Evolutionary conservation across 2,113 vertebrate species (phyloP), one percentile per base, ranked within the genome.

Genomic region (Chelonoidis abingdonii): DNA sequence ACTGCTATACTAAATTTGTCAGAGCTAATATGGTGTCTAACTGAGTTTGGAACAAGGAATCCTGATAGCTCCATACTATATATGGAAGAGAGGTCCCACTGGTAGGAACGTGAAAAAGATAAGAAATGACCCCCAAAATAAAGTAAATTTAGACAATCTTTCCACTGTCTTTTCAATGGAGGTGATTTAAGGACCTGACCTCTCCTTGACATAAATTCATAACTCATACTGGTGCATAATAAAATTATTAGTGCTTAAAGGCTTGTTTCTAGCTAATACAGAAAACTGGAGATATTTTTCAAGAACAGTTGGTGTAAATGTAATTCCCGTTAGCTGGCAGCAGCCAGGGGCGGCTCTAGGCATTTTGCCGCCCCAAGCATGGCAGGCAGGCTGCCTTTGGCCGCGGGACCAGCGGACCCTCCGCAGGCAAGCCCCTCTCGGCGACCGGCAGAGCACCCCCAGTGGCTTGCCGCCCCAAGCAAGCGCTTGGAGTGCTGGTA

Each of bases 221-320:
- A 97, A 94, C 82, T 98, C 94, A 93, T 38, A 83, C 31, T 52
- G 27, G 24, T 41, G 97, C 72, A 76, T 88, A 90, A 95, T 92
- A 79, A 83, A 96, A 59, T 84, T 87, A 89, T 90, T 92, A 94
- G 12, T 10, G 10, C 69, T 93, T 93, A 90, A 84, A 92, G 91
- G 86, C 80, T 92, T 92, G 72, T 92, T 96, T 96, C 87, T 27
- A 84, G 25, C 84, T 83, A 50, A 76, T 83, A 53, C 24, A 35
- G 89, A 87, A 94, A 95, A 85, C 5, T 49, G 49, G 80, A 93
- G 91, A 93, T 85, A 89, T 89, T 95, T 88, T 94, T 96, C 84
- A 96, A 9, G 47, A 96, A 72, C 4, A 85, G 41, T 24, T 89
- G 3, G 27, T 94, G 80, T 84, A 89, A 92, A 89, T 38, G 76